Conservation (phyloP, 2,797 vertebrate genomes). For the Liparis tanakae region DNA sequence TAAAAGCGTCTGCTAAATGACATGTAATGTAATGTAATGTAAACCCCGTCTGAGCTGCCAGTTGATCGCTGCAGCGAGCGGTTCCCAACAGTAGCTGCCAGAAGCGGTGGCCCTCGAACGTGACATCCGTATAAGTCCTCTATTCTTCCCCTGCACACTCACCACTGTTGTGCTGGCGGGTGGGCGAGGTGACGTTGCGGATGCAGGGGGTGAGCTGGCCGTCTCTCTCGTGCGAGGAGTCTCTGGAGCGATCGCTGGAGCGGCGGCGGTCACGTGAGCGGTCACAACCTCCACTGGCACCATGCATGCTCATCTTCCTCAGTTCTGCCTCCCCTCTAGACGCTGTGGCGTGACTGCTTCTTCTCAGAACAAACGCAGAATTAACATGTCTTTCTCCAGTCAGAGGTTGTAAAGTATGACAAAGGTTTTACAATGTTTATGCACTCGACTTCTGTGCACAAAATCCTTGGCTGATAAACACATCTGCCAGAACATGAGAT, state of each 20-base stretch:
- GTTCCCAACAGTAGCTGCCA: constrained; percentile 35
- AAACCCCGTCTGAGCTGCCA: constrained; percentile 17
- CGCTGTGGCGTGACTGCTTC: constrained; percentile 86
- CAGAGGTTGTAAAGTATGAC: not conserved
- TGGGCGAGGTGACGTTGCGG: constrained; percentile 97
- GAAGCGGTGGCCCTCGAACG: constrained; percentile 36
- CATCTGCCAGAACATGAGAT: not conserved
- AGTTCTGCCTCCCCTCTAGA: constrained; percentile 85
- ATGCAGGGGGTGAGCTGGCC: constrained; percentile 98
- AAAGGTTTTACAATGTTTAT: constrained; percentile 13
- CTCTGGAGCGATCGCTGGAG: constrained; percentile 96
- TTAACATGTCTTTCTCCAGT: constrained; percentile 13
- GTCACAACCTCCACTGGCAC: constrained; percentile 92
- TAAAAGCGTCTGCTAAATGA: too few relatives aligned
- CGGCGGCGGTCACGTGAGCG: constrained; percentile 94
- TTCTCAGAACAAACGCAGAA: constrained; percentile 56
- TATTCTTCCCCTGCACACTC: constrained; percentile 68
- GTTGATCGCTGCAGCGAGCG: constrained; percentile 45
- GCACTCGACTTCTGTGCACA: not conserved
- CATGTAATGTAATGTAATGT: too few relatives aligned
- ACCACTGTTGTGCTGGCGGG: constrained; percentile 94
- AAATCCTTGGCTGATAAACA: not conserved
- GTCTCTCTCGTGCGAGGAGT: constrained; percentile 97
- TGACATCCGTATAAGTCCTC: constrained; percentile 46
- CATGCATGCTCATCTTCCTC: constrained; percentile 95